Conservation (phyloP, 2,113 vertebrate genomes). For the Ranitomeya imitator region DNA sequence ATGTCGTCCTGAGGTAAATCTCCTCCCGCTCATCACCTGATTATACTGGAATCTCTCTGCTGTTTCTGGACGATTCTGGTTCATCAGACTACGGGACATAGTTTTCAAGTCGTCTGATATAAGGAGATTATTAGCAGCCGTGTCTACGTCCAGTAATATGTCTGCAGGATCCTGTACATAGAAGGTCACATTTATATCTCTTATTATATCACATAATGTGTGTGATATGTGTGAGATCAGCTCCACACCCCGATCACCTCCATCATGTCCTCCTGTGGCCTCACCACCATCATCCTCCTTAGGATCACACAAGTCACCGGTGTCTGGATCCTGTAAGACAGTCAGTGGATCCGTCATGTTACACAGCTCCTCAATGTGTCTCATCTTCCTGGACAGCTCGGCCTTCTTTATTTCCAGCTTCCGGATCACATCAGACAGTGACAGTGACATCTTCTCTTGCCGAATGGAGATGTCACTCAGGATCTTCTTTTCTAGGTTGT, state of each 20-base stretch:
- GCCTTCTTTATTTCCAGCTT: too few relatives aligned
- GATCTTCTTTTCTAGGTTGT: too few relatives aligned
- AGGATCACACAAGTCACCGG: too few relatives aligned
- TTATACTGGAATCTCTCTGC: not conserved
- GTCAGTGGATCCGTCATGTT: too few relatives aligned
- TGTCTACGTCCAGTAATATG: not conserved
- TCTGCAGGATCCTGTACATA: not conserved
- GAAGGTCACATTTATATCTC: not conserved
- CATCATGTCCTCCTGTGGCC: not conserved
- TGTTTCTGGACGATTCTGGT: not conserved
- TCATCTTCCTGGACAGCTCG: too few relatives aligned
- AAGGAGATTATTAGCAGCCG: not conserved
- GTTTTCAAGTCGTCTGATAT: not conserved
- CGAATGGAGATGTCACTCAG: too few relatives aligned
- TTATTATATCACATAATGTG: not conserved
- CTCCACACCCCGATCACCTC: not conserved
- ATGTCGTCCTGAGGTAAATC: not conserved
- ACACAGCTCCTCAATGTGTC: too few relatives aligned
- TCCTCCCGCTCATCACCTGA: not conserved
- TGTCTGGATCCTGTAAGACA: too few relatives aligned
- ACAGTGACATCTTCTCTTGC: too few relatives aligned
- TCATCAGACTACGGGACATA: not conserved
- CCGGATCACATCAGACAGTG: too few relatives aligned
- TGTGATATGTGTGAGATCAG: not conserved
- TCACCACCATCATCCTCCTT: not conserved